Evolutionary conservation across 2,113 vertebrate genomes (phyloP).

Genomic region (Thunnus thynnus): DNA sequence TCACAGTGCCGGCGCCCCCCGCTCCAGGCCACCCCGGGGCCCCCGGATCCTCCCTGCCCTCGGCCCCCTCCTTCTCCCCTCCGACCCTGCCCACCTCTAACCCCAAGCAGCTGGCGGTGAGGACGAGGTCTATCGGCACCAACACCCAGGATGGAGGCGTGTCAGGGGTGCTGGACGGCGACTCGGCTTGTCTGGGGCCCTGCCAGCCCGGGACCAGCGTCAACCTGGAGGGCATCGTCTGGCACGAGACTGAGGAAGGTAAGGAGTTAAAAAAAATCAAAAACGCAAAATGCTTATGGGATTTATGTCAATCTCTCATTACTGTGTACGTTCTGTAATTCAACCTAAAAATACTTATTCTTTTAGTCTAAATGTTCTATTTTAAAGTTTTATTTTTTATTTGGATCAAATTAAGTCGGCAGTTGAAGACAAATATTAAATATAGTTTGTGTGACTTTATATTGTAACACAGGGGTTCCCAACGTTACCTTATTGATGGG

Average conservation of each 20-base stretch:
- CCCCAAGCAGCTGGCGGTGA: slow-evolving; percentile 91
- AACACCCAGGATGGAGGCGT: slow-evolving; percentile 90
- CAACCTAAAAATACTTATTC: too few relatives aligned
- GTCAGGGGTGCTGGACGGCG: slow-evolving; percentile 69
- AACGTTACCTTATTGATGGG: too few relatives aligned
- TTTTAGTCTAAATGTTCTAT: too few relatives aligned
- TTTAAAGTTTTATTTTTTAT: too few relatives aligned
- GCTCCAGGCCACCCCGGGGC: slow-evolving; percentile 87
- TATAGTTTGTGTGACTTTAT: too few relatives aligned
- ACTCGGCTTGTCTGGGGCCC: slow-evolving; percentile 91
- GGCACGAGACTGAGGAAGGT: slow-evolving; percentile 99
- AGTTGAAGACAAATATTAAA: too few relatives aligned
- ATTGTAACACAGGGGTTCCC: too few relatives aligned
- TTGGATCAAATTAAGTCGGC: too few relatives aligned
- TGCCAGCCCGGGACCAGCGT: slow-evolving; percentile 97
- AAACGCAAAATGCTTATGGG: not conserved
- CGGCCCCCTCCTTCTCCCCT: slow-evolving; percentile 88
- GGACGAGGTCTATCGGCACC: slow-evolving; percentile 94
- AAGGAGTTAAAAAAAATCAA: slow-evolving; percentile 43
- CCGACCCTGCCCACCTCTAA: slow-evolving; percentile 89
- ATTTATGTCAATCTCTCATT: not conserved
- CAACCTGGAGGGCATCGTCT: slow-evolving; percentile 98
- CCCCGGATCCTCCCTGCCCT: slow-evolving; percentile 88
- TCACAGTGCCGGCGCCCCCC: slow-evolving; percentile 92
- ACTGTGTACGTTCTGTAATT: too few relatives aligned